A percentile compares a stretch with the other conserved stretches of the same genome.
These are phyloP conservation scores for Rafetus swinhoei DNA, from an alignment of 2,113 vertebrate genomes.

Conservation along the genomic window DNA sequence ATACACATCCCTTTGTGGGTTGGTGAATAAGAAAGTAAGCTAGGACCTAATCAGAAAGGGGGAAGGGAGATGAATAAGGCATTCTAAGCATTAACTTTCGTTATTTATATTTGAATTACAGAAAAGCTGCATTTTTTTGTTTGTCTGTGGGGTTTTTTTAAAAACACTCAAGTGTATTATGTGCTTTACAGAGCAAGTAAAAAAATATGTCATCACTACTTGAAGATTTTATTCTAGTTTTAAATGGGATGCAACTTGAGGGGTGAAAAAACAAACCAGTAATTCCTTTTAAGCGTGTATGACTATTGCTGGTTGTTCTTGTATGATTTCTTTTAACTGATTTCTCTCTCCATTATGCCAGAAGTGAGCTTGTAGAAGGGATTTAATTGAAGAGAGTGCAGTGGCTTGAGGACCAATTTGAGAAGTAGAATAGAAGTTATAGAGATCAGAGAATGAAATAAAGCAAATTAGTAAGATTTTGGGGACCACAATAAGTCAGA, in stretches of 20 bases:
- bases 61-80: neutral
- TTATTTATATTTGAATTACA: neutral
- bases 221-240: neutral
- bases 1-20: neutral
- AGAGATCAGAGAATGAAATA: neutral
- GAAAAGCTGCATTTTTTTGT: neutral
- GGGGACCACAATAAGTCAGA: neutral
- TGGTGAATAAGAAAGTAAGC: neutral
- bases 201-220: neutral
- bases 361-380: neutral
- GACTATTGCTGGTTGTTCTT: neutral
- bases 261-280: neutral
- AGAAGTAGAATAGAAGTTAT: neutral
- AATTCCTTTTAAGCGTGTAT: neutral
- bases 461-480: neutral
- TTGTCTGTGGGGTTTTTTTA: neutral
- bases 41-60: neutral
- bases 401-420: neutral
- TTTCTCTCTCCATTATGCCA: accelerated
- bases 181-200: neutral
- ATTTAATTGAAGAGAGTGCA: neutral
- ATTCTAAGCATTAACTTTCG: neutral
- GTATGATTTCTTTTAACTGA: neutral
- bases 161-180: neutral
- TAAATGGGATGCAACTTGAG: neutral